phyloP scores from a whole-genome alignment of 2,888 invertebrate species.

The Himalopsyche kuldschensis region DNA sequence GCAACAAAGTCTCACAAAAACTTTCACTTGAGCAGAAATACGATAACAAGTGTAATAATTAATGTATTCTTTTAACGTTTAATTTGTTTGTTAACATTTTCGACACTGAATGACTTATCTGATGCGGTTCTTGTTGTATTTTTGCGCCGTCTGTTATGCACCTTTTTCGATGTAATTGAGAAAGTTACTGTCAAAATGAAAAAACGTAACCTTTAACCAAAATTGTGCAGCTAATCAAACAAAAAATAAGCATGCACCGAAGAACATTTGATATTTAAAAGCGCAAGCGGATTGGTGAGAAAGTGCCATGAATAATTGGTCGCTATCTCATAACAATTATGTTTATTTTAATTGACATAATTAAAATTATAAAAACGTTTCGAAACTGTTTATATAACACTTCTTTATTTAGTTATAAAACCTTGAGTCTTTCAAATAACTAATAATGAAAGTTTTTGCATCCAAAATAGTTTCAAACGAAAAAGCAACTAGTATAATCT shows the following conservation, averaged over 20 bases:
- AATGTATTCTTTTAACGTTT: background rate
- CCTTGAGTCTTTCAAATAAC: background rate
- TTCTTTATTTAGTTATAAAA: too few relatives aligned
- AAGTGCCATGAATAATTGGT: too few relatives aligned
- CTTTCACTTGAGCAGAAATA: background rate
- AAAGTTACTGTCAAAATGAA: background rate
- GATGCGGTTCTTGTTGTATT: background rate
- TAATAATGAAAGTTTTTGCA: background rate
- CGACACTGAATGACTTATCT: background rate
- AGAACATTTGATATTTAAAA: too few relatives aligned
- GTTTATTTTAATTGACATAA: too few relatives aligned
- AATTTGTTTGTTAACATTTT: background rate
- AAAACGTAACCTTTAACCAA: background rate
- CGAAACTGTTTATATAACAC: too few relatives aligned
- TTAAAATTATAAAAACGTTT: too few relatives aligned
- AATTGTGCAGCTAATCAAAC: too few relatives aligned
- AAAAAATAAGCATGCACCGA: too few relatives aligned
- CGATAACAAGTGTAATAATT: background rate
- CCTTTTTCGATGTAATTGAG: background rate
- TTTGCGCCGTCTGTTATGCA: background rate
- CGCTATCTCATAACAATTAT: too few relatives aligned
- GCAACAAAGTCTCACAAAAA: background rate
- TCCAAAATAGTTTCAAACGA: too few relatives aligned
- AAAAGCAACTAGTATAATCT: too few relatives aligned
- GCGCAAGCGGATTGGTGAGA: too few relatives aligned